Base-by-base conservation (phyloP, 2,888 invertebrate species). In the Smittia sp. region DNA sequence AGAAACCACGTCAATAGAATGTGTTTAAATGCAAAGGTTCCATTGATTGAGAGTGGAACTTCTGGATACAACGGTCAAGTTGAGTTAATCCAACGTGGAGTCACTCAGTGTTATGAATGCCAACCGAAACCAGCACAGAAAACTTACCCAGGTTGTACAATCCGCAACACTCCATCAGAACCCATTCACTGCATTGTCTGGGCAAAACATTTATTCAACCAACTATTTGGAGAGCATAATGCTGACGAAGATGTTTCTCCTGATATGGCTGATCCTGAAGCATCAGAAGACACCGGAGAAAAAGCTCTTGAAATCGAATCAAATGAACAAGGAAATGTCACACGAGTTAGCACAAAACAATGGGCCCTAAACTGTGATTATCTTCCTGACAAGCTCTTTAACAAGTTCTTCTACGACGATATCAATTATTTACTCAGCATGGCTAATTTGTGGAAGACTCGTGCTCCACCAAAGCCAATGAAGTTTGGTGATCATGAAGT, bases 161-260 rank as follows among this genome's bases (percentile, higher is more conserved):
- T 99, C 77, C 87, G 99, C 54, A 99, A 99, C 81, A 99, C 99
- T 0, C 99, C 99, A 0, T 98, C 97, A 0, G 98, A 99, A 81
- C 96, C 96, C 0, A 97, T 99, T 77, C 99, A 99, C 83, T 99
- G 99, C 81, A 96, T 99, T 77, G 98, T 99, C 20, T 99, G 99
- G 99, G 94, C 97, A 0, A 99, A 99, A 82, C 97, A 98, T 85
- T 87, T 99, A 9, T 99, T 98, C 79, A 94, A 93, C 83, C 98
- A 99, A 83, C 85, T 99, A 15, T 99, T 98, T 85, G 99, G 99
- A 0, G 96, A 98, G 83, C 90, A 91, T 75, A 97, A 97, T 81
- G 93, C 96, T 0, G 98, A 98, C 83, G 91, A 98, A 79, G 98
- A 98, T 81, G 98, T 99, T 1, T 97, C 98, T 11, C 99, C 99